Evolutionary conservation across 2,113 vertebrate species (phyloP), one percentile per base, ranked within the genome.

Genomic region (Hippolais icterina): DNA sequence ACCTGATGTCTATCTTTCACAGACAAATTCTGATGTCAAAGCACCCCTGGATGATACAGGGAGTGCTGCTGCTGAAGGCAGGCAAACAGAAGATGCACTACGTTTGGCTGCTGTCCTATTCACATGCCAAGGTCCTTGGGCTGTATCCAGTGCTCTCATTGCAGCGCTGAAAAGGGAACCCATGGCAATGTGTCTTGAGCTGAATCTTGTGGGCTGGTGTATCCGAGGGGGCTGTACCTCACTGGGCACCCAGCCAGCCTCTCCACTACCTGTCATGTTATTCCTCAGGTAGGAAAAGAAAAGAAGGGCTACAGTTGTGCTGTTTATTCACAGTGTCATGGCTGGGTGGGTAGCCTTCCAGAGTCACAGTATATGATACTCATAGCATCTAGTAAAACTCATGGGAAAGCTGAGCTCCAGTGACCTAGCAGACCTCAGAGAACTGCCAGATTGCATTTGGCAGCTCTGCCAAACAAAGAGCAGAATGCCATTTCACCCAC

Each of bases 361-460:
- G 53, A 52, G 63, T 83, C 78, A n/a, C 16, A 0, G 2, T 54
- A 5, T 22, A 64, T 28, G 33, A 82, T 84, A 86, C 71, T 82
- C 87, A 89, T 60, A 95, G 93, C 71, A 57, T 22, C 68, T 83
- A 72, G 56, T 59, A 57, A 91, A 95, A 74, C 72, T 25, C 23
- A 2, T 9, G 61, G 88, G 92, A 95, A 88, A 96, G 57, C 80
- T 94, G 86, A 94, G 90, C 90, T 89, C 64, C 60, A 50, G 56
- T 83, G 61, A 85, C 66, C 70, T 28, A 47, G 54, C 46, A 93
- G 78, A 70, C 82, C 84, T 82, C 68, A 82, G 60, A 56, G 69
- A 92, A 47, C 70, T 86, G 75, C 60, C 83, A 93, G 68, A 41
- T 90, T 0, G 0, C 10, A 13, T 83, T 88, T 94, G 88, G 68